phyloP scores from a whole-genome alignment of 2,797 vertebrate species.

The Acridotheres tristis region DNA sequence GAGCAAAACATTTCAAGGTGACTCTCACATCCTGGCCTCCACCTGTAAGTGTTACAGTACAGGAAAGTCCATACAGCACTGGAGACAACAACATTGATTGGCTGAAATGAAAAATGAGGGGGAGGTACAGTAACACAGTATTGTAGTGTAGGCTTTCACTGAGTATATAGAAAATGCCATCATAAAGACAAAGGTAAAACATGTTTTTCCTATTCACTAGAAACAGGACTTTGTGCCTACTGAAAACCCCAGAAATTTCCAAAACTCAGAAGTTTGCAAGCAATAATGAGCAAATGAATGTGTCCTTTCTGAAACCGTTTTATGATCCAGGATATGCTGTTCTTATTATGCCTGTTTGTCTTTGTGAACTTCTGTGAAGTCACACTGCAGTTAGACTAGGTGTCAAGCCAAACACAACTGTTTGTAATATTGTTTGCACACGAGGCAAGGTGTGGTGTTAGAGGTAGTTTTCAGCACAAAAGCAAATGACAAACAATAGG shows the following conservation, averaged over 20 bases:
- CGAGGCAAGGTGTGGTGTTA: conserved; percentile 1
- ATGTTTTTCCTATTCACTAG: background rate
- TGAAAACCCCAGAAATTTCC: background rate
- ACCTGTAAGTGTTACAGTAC: background rate
- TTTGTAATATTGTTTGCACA: background rate
- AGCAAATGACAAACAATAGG: background rate
- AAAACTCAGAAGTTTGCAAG: background rate
- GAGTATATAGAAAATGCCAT: background rate
- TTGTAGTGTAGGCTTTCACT: background rate
- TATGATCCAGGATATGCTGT: background rate
- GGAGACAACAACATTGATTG: background rate
- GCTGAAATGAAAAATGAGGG: background rate
- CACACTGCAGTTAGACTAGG: background rate
- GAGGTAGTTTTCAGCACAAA: background rate
- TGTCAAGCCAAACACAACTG: background rate
- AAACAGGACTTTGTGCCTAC: background rate
- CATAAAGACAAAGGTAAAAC: background rate
- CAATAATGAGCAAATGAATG: background rate
- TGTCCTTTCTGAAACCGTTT: background rate
- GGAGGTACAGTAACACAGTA: background rate
- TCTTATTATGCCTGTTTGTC: background rate
- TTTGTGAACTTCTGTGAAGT: background rate
- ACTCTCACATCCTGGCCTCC: background rate
- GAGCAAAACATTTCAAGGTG: background rate
- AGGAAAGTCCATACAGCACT: background rate